Conservation (phyloP, 1,140 invertebrate species). For the Lethocerus indicus region DNA sequence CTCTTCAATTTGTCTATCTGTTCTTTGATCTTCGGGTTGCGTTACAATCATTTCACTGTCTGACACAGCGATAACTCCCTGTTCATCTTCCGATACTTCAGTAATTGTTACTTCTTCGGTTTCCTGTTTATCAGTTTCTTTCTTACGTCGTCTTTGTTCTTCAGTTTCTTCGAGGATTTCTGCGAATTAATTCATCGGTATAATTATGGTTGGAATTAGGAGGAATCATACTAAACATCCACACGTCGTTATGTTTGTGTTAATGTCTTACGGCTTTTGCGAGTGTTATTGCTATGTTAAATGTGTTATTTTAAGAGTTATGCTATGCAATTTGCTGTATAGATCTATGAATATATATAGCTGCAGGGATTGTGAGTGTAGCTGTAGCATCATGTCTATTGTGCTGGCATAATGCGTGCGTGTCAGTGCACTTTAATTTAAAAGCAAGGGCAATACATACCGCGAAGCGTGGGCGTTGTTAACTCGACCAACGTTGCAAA, state of each 20-base stretch:
- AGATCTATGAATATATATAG: too few species aligned
- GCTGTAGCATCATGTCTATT: too few species aligned
- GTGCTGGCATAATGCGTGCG: too few species aligned
- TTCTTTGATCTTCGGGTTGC: constrained; percentile 15
- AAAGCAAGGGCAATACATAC: too few species aligned
- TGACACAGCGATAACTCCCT: constrained; percentile 1
- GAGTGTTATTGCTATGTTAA: constrained; percentile 2
- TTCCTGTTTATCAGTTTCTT: constrained; percentile 12
- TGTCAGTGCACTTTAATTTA: too few species aligned
- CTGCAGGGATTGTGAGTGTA: too few species aligned
- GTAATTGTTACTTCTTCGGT: constrained; percentile 16
- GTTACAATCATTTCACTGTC: constrained; percentile 17
- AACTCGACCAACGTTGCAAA: too few species aligned
- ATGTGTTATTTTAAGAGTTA: too few species aligned
- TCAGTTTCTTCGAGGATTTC: constrained; percentile 14
- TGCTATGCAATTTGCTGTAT: too few species aligned
- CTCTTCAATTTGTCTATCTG: constrained; percentile 9
- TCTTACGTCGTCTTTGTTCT: constrained; percentile 5
- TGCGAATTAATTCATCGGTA: constrained; percentile 13
- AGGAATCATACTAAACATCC: constrained; percentile 8
- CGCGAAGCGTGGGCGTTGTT: too few species aligned
- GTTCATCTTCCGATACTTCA: constrained; percentile 18
- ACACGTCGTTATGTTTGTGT: constrained; percentile 4
- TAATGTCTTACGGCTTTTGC: too few species aligned
- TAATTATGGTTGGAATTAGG: constrained; percentile 1